phyloP scores from a whole-genome alignment of 1,140 invertebrate genomes.

The Thalassaphorura encarpata region DNA sequence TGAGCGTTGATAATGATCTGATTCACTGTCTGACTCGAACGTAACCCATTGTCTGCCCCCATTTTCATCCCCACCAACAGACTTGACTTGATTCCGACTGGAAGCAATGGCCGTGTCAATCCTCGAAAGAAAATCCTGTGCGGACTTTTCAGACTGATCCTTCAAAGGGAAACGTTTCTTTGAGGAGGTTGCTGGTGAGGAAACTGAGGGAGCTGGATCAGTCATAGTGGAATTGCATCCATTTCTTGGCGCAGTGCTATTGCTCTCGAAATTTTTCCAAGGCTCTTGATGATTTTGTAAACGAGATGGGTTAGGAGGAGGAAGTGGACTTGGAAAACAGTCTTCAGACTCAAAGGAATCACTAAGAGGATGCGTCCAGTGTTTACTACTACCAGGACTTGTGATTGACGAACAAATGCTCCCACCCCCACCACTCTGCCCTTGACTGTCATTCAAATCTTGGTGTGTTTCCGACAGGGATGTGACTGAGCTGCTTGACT shows the following conservation, averaged over 20 bases:
- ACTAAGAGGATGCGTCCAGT: constrained; percentile 26
- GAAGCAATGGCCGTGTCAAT: constrained; percentile 75
- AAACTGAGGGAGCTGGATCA: too few relatives aligned
- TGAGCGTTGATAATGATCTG: constrained; percentile 39
- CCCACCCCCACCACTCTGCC: too few relatives aligned
- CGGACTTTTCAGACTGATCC: constrained; percentile 52
- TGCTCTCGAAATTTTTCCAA: too few relatives aligned
- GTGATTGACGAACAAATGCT: constrained; percentile 1
- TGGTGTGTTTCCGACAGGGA: neutral
- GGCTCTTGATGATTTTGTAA: too few relatives aligned
- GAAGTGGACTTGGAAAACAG: too few relatives aligned
- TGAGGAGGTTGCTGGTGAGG: too few relatives aligned
- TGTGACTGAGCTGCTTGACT: neutral
- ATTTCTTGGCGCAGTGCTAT: too few relatives aligned
- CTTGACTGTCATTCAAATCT: constrained; percentile 5
- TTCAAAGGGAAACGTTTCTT: neutral
- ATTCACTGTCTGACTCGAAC: constrained; percentile 26
- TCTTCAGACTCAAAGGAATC: constrained; percentile 27
- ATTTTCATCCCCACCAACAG: constrained; percentile 42
- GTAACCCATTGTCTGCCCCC: constrained; percentile 22
- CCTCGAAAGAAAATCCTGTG: constrained; percentile 72
- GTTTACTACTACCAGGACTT: constrained; percentile 10
- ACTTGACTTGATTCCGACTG: constrained; percentile 73
- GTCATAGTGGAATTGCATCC: too few relatives aligned
- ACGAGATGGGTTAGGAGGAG: too few relatives aligned